These are phyloP conservation scores for Acanthosepion pharaonis DNA, from an alignment of 2,888 invertebrate species.

Conservation along the genomic window DNA sequence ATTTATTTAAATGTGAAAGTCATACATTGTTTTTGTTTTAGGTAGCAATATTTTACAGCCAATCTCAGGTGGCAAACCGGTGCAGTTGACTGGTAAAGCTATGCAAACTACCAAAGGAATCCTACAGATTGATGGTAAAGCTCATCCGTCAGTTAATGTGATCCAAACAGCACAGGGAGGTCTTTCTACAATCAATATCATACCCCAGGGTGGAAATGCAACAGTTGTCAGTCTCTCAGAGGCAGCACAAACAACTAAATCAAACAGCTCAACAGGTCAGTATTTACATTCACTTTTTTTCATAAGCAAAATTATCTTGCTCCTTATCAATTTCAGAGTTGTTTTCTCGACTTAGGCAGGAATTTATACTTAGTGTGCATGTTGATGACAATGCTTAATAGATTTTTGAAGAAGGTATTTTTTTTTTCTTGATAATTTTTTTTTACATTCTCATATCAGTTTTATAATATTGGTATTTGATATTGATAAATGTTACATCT, in stretches of 20 bases:
- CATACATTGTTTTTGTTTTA: conserved; percentile 46
- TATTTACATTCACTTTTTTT: neutral
- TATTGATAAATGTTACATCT: no score
- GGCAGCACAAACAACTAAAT: neutral
- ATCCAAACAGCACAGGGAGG: conserved; percentile 67
- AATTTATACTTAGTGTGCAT: no score
- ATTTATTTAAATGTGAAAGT: no score
- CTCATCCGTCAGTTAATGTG: conserved; percentile 61
- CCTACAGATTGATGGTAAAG: conserved; percentile 68
- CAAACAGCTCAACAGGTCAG: conserved; percentile 40
- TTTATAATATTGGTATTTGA: no score
- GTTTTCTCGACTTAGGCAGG: neutral
- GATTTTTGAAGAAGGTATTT: no score
- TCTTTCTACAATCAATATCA: conserved; percentile 65
- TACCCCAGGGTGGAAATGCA: conserved; percentile 61
- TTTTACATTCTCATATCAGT: no score
- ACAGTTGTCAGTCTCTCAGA: conserved; percentile 47
- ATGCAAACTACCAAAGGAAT: conserved; percentile 63
- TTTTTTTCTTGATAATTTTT: no score
- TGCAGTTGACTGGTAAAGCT: conserved; percentile 69
- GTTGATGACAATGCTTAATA: no score
- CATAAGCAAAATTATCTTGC: neutral
- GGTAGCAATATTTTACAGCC: conserved; percentile 66
- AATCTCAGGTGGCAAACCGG: conserved; percentile 67
- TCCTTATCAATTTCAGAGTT: neutral